phyloP scores from a whole-genome alignment of 1,140 invertebrate genomes.

The Cephus cinctus region DNA sequence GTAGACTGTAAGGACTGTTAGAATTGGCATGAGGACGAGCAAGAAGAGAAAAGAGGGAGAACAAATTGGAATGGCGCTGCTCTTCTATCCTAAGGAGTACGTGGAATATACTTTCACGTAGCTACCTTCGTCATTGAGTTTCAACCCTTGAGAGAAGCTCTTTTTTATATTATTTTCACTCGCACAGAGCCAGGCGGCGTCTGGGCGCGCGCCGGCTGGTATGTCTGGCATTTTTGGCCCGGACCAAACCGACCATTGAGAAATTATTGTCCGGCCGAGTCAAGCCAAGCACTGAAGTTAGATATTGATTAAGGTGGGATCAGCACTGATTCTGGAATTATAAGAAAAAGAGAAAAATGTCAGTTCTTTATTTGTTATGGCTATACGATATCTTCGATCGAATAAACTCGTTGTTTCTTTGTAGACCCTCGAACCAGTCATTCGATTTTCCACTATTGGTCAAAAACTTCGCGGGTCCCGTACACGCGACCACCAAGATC shows the following conservation, averaged over 20 bases:
- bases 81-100: neutral
- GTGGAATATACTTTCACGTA: neutral
- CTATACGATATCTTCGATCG: neutral
- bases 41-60: no score
- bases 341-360: neutral
- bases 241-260: conserved; percentile 15
- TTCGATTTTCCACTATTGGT: no score
- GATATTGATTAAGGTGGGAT: no score
- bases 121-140: neutral
- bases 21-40: no score
- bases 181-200: conserved; percentile 46
- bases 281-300: no score
- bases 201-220: conserved; percentile 53
- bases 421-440: no score
- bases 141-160: conserved; percentile 15
- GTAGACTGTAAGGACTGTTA: no score
- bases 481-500: conserved; percentile 52
- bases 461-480: conserved; percentile 42
- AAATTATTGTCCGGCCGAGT: conserved; percentile 36
- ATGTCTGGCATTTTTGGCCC: conserved; percentile 52
- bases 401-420: neutral
- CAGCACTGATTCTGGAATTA: no score
- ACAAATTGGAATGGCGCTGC: neutral
- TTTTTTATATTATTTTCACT: conserved; percentile 49
- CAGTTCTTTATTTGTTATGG: neutral